Evolutionary conservation across 2,113 vertebrate species (phyloP).

Genomic region (Lutjanus erythropterus): DNA sequence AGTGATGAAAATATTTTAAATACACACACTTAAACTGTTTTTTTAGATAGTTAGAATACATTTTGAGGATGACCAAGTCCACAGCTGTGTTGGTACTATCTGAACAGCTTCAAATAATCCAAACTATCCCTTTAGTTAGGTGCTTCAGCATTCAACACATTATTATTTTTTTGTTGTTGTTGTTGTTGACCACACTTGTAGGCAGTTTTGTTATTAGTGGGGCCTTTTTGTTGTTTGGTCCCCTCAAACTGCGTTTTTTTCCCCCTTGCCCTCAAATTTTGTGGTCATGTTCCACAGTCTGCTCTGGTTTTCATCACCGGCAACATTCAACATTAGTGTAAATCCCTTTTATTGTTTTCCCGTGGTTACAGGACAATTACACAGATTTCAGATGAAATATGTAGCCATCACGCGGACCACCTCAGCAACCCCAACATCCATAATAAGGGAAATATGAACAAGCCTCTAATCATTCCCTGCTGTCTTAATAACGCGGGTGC

Average conservation of each 20-base stretch:
- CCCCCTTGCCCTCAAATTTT: constrained; percentile 9
- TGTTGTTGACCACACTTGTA: constrained; percentile 39
- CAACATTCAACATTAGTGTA: constrained; percentile 25
- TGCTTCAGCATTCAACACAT: neutral
- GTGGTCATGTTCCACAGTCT: constrained; percentile 26
- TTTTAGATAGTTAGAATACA: too few species aligned
- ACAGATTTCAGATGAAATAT: constrained; percentile 49
- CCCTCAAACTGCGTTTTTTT: constrained; percentile 24
- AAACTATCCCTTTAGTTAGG: too few species aligned
- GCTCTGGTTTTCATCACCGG: constrained; percentile 56
- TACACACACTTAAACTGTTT: too few species aligned
- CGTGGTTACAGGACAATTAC: constrained; percentile 28
- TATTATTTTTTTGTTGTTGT: constrained; percentile 5
- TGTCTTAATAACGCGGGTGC: constrained; percentile 46
- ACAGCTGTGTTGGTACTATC: too few species aligned
- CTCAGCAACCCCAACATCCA: constrained; percentile 29
- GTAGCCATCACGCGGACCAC: constrained; percentile 31
- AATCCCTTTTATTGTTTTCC: constrained; percentile 46
- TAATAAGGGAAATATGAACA: constrained; percentile 58
- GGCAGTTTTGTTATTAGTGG: constrained; percentile 22
- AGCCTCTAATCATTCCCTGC: constrained; percentile 63
- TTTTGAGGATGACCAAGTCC: too few species aligned
- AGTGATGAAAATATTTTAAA: too few species aligned
- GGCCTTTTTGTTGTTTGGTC: constrained; percentile 12
- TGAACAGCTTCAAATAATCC: too few species aligned